Evolutionary conservation across 2,113 vertebrate species (phyloP).

Genomic region (Lampris megalopsis): DNA sequence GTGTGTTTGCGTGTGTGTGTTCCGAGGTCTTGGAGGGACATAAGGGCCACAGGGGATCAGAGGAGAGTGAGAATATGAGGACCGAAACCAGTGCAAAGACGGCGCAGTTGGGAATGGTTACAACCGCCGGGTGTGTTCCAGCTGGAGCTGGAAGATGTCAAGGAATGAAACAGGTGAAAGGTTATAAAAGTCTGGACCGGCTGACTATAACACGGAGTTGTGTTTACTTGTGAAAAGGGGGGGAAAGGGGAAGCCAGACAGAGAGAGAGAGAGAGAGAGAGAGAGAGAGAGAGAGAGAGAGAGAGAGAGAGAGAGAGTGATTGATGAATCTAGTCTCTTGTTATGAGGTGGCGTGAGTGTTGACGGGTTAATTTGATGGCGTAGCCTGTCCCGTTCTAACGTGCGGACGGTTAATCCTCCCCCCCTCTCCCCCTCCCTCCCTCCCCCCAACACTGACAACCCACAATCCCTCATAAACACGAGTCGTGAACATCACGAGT

Average conservation of each 20-base stretch:
- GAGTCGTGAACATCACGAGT: too few species aligned
- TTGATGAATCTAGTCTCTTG: too few species aligned
- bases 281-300: background rate
- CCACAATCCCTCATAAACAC: too few species aligned
- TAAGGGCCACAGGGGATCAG: conserved; percentile 73
- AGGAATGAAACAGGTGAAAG: conserved; percentile 30
- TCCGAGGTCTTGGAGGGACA: conserved; percentile 74
- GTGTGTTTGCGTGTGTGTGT: conserved; percentile 8
- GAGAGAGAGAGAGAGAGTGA: background rate
- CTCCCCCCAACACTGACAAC: too few species aligned
- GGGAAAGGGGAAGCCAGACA: too few species aligned
- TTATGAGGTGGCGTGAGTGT: too few species aligned
- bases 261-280: background rate
- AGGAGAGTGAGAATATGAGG: conserved; percentile 44
- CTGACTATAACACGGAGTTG: background rate
- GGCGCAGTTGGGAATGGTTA: background rate
- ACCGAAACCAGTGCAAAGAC: conserved; percentile 7
- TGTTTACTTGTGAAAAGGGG: too few species aligned
- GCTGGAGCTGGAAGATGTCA: background rate
- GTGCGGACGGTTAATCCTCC: too few species aligned
- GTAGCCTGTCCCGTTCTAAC: too few species aligned
- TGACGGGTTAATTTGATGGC: too few species aligned
- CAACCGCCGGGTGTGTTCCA: too few species aligned
- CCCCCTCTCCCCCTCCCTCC: too few species aligned
- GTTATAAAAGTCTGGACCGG: conserved; percentile 4